Evolutionary conservation across 2,797 vertebrate species (phyloP).

Genomic region (Pseudochromis fuscus): DNA sequence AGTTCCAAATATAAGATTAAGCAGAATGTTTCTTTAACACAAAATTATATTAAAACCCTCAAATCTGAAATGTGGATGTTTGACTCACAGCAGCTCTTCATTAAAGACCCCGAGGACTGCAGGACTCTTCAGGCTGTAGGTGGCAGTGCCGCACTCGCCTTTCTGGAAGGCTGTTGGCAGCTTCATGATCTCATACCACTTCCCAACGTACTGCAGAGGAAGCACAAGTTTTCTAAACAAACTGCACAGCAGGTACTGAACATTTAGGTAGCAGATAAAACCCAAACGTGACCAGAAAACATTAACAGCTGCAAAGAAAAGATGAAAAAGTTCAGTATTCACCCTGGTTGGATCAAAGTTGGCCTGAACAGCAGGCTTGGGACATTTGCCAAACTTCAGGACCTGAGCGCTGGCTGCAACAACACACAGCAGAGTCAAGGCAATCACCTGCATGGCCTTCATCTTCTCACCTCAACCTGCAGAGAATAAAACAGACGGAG

Average conservation of each 20-base stretch:
- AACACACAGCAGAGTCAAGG: conserved; percentile 77
- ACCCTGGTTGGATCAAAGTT: conserved; percentile 79
- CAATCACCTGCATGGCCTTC: conserved; percentile 74
- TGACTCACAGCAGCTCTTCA: conserved; percentile 88
- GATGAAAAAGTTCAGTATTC: conserved; percentile 8
- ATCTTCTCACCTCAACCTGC: conserved; percentile 66
- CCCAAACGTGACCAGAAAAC: no score
- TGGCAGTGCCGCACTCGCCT: conserved; percentile 87
- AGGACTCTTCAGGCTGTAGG: conserved; percentile 82
- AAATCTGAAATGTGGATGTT: neutral
- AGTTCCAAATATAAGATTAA: neutral
- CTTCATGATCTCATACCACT: conserved; percentile 90
- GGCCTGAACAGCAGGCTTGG: conserved; percentile 84
- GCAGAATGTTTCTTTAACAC: neutral
- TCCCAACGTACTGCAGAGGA: conserved; percentile 87
- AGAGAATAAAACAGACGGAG: conserved; percentile 25
- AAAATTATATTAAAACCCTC: neutral
- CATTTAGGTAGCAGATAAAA: no score
- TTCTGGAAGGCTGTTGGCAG: conserved; percentile 85
- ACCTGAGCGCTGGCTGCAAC: conserved; percentile 77
- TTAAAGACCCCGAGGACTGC: conserved; percentile 87
- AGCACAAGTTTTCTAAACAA: conserved; percentile 1
- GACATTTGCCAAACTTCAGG: conserved; percentile 83
- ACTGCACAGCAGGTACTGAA: neutral
- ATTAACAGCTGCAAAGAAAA: conserved; percentile 3